Evolutionary conservation across 37 sponge, comb jelly and placozoan genomes (phyloP), one percentile per base, ranked within the genome.

Genomic region (Mnemiopsis leidyi): DNA sequence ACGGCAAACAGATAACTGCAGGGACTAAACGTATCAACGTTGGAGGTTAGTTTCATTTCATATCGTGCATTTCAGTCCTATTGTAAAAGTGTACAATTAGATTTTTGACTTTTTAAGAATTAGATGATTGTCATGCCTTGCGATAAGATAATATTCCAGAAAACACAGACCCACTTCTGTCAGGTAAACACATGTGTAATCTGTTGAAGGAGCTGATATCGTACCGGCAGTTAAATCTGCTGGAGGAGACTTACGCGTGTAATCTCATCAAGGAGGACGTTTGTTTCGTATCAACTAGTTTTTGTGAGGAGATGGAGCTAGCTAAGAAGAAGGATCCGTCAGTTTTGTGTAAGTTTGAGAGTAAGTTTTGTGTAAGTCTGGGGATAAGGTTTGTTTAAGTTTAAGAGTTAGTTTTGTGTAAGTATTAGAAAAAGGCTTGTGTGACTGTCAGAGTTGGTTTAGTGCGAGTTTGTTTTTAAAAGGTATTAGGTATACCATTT

Each of bases 201-300:
- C 95, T 96, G 20, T 92, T 99, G 68, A 99, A 99, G 68, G 99
- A 99, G 92, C 93, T 96, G 18, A 93, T 96, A 0, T 99, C 99
- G 16, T 99, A 99, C 76, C 88, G 99, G 1, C 99, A 99, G 94
- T 88, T 99, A 24, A 97, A 99, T 16, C 97, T 99, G 20, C 31
- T 97, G 93, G 99, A 99, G 79, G 99, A 99, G 76, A 97, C 99
- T 0, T 96, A 96, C 75, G 99, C 97, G 2, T 95, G 97, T 93
- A 97, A 97, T 77, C 99, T 97, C 82, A 98, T 96, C 29, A 99
- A 99, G 94, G 99, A 99, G 94, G 99, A 97, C 76, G 92, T 83
- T 1, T 99, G 99, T 48, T 97, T 94, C 77, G 97, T 99, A 9
- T 94, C 97, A 18, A 93, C 75, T 26, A 95, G 96, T 61, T 94